Base-by-base conservation (phyloP, 2,888 invertebrate species). In the Philhelius pedissequus region DNA sequence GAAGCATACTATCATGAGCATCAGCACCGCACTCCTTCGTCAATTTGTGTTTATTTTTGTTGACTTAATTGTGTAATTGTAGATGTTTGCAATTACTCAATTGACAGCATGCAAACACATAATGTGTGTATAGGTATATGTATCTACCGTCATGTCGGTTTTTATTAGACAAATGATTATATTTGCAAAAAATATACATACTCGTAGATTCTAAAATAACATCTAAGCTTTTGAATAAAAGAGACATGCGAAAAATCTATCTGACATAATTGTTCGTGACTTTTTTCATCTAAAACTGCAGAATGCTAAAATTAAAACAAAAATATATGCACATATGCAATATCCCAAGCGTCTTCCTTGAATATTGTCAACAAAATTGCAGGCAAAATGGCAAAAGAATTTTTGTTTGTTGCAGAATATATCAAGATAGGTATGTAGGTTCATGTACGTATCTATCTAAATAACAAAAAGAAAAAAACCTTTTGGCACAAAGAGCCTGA, bases 41-140 rank as follows among this genome's bases (percentile, higher is more conserved):
- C 11, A 22, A 13, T 32, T 50, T 56, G 54, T 64, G 20, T 38
- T 4, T 62, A 45, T 68, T 56, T 45, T 48, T 62, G 48, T 43
- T 35, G 52, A 68, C 62, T 64, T 74, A 78, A 83, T 83, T 83
- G 74, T 83, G 83, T 83, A 83, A 83, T 83, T 83, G 83, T 83
- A 74, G 83, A 70, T 79, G 69, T 74, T 74, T 11, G 79, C 74
- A 79, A 79, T 83, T 79, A 79, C 74, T 79, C 78, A 83, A 78
- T 83, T 83, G 83, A 74, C 35, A 54, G 68, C 50, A 64, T 30
- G 35, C 38, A 66, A n/a, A 71, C 32, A 15, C 48, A 66, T 9
- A 40, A n/a, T n/a, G n/a, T n/a, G n/a, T n/a, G n/a, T n/a, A n/a
- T n/a, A n/a, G n/a, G n/a, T n/a, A 58, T 35, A 7, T 2, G 2